Percentiles rank a stretch among this genome's conserved stretches.
Evolutionary conservation across 1,140 invertebrate genomes (phyloP).

Genomic region (Apolygus lucorum): DNA sequence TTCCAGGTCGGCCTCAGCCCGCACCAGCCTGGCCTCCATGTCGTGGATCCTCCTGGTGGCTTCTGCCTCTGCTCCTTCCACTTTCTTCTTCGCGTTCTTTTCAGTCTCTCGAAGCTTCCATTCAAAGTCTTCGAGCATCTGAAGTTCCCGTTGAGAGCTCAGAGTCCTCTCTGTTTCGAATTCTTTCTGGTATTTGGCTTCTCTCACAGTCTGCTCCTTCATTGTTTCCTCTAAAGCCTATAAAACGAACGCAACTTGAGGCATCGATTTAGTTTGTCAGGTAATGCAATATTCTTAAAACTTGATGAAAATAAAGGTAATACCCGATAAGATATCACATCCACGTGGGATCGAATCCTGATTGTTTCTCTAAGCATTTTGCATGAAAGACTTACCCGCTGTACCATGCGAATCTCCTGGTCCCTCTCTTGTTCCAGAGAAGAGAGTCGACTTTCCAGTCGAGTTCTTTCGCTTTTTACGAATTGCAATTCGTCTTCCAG

Average conservation of each 20-base stretch:
- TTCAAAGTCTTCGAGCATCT: conserved; percentile 57
- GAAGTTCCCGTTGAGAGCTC: conserved; percentile 49
- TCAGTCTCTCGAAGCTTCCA: conserved; percentile 58
- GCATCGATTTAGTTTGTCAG: background rate
- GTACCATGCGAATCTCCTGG: conserved; percentile 43
- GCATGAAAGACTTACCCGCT: conserved; percentile 40
- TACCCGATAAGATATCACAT: too few relatives aligned
- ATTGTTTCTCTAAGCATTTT: too few relatives aligned
- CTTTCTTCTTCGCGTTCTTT: conserved; percentile 49
- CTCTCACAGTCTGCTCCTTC: conserved; percentile 47
- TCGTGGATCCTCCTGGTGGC: conserved; percentile 44
- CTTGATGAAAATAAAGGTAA: too few relatives aligned
- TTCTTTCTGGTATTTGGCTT: conserved; percentile 52
- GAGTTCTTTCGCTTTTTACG: conserved; percentile 41
- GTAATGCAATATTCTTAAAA: too few relatives aligned
- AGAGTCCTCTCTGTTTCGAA: conserved; percentile 51
- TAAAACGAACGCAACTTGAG: conserved; percentile 6
- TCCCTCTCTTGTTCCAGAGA: conserved; percentile 40
- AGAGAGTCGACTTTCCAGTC: conserved; percentile 30
- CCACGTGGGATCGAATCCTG: too few relatives aligned
- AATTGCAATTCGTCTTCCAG: conserved; percentile 43
- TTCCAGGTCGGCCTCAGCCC: conserved; percentile 38
- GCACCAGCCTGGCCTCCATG: conserved; percentile 40
- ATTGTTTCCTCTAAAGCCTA: conserved; percentile 49
- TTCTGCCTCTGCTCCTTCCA: conserved; percentile 49